Evolutionary conservation across 2,113 vertebrate genomes (phyloP), one percentile per base, ranked within the genome.

Genomic region (Calidris pygmaea): DNA sequence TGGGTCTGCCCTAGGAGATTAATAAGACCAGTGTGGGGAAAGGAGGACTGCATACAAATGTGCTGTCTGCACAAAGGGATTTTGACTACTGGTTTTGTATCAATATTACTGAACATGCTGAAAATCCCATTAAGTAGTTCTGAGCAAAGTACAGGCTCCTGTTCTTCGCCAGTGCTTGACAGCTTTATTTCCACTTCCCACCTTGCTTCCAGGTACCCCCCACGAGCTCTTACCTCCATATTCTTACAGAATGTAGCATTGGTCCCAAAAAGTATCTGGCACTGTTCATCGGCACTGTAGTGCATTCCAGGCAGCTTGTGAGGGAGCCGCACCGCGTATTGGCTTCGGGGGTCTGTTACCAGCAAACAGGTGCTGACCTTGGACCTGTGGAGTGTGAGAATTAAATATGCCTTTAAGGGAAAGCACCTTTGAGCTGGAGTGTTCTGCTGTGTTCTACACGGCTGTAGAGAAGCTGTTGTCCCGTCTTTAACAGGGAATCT

Each of bases 261-360:
- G 97, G 98, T 99, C 91, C 99, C 99, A 59, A 99, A 99, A 23
- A 99, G 98, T 89, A 99, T 99, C 98, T 99, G 99, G 97, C 99
- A 99, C 96, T 99, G 99, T 58, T 99, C 99, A 3, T 99, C 98
- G 6, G 99, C 99, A 4, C 99, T 99, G 97, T 99, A 99, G 97
- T 99, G 99, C 99, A 99, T 99, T 45, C 99, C 99, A 0, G 99
- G 99, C 78, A 99, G 98, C 92, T 99, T 99, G 96, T 99, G 98
- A 5, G 99, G 98, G 41, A 99, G 98, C 24, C 98, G 98, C 37
- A 99, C 96, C 0, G 97, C 97, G 2, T 99, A 98, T 0, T 96
- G 98, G 92, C 98, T 99, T n/a, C 99, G 97, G 3, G 98, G 99
- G 89, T 99, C 99, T 2, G 99, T 99, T 82, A 98, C 97, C 95